Evolutionary conservation across 2,797 vertebrate species (phyloP), one percentile per base, ranked within the genome.

Genomic region (Coregonus ussuriensis): DNA sequence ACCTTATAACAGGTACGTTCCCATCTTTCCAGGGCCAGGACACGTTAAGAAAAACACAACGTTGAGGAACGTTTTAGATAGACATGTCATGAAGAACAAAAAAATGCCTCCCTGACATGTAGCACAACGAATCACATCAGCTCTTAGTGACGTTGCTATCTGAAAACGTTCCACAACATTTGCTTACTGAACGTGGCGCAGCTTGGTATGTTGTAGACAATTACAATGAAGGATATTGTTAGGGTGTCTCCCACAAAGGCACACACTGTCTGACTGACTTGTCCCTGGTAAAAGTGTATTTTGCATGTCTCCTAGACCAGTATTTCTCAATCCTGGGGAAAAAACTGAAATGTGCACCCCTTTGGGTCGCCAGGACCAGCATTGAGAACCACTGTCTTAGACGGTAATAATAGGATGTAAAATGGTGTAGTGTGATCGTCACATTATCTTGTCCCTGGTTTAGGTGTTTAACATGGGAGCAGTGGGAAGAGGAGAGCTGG

Each of bases 391-490:
- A 47, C 52, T 4, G n/a, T 53, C 13, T 33, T 16, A 14, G 1
- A 13, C 2, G 3, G 7, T 16, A 29, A 9, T 14, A 52, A 31
- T 11, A 31, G 3, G 16, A 14, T 1, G 4, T 11, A 2, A 15
- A 52, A 15, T 9, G 31, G 1, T 14, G 65, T 31, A 4, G 4
- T 65, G 33, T 74, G 13, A 70, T 70, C 3, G 41, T 66, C 3
- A 67, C 16, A 62, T 52, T 66, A 1, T 62, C 9, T 47, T 66
- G 4, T 13, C 9, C 9, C 41, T 79, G 11, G 15, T 73, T 4
- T 76, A 95, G 95, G 76, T 95, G 93, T 71, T 79, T 95, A 78
- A 92, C 90, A 0, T 95, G 94, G 95, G 95, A 95, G 83, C 87
- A 89, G 75, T 90, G 92, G 91, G 93, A 94, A 37, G 93, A 94